Conservation (phyloP, 2,113 vertebrate genomes). For the Syngnathus floridae region DNA sequence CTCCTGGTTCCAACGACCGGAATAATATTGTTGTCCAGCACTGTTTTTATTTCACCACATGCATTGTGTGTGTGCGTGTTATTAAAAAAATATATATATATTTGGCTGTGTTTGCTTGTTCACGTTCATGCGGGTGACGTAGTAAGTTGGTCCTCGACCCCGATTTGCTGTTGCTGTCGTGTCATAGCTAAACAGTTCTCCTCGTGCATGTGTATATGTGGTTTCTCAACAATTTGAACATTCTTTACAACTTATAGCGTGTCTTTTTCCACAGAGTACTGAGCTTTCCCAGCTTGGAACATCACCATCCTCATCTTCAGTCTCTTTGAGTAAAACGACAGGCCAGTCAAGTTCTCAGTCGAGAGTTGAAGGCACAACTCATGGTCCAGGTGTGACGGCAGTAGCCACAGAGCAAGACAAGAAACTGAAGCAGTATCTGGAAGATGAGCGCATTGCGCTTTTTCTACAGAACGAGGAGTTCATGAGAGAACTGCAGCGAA, state of each 20-base stretch:
- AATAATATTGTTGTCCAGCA: too few relatives aligned
- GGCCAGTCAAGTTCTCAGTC: conserved; percentile 20
- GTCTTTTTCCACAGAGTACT: conserved; percentile 53
- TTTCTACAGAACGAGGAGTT: conserved; percentile 97
- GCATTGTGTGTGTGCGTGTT: too few relatives aligned
- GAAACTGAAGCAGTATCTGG: conserved; percentile 91
- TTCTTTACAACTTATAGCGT: not conserved
- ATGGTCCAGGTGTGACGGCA: conserved; percentile 17
- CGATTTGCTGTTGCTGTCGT: too few relatives aligned
- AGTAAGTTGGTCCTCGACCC: too few relatives aligned
- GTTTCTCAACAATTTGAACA: not conserved
- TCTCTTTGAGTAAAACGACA: conserved; percentile 50
- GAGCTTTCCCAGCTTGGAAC: conserved; percentile 52
- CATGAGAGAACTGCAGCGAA: conserved; percentile 94
- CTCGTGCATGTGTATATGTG: too few relatives aligned
- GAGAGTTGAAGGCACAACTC: conserved; percentile 35
- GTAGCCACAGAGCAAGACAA: conserved; percentile 79
- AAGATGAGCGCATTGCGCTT: conserved; percentile 90
- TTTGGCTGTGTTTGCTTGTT: too few relatives aligned
- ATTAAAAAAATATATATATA: too few relatives aligned
- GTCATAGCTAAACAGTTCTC: too few relatives aligned
- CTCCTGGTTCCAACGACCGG: too few relatives aligned
- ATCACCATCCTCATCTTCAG: conserved; percentile 57
- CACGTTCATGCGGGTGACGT: too few relatives aligned
- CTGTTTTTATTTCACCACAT: too few relatives aligned